phyloP scores from a whole-genome alignment of 2,797 vertebrate species.

The Mastacembelus armatus region DNA sequence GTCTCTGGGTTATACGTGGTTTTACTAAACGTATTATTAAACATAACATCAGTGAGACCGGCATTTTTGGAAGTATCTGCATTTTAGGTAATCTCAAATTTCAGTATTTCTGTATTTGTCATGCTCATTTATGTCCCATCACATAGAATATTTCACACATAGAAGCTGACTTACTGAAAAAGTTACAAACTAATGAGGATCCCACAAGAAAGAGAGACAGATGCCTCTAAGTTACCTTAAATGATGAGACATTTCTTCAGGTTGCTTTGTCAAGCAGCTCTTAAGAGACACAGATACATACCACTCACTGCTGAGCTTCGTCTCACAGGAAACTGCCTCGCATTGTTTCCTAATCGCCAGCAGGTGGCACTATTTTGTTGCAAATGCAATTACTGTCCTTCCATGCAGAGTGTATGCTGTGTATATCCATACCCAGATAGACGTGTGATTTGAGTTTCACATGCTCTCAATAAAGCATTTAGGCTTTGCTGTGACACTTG shows the following conservation, averaged over 20 bases:
- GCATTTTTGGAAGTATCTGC: too few species aligned
- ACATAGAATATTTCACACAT: background rate
- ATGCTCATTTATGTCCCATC: too few species aligned
- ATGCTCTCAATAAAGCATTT: background rate
- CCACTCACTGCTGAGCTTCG: too few species aligned
- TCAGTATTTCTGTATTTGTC: background rate
- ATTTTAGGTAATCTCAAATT: background rate
- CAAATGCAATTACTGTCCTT: background rate
- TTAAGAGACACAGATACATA: too few species aligned
- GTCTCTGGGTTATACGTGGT: background rate
- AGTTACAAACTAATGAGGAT: background rate
- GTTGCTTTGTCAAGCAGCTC: too few species aligned
- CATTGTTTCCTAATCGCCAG: conserved; percentile 79
- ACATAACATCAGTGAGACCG: background rate
- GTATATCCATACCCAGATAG: background rate
- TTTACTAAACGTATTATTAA: conserved; percentile 8
- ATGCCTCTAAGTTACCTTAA: background rate
- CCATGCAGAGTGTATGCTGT: background rate
- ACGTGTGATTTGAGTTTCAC: background rate
- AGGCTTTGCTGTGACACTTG: background rate
- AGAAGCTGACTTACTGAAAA: too few species aligned
- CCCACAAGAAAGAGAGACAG: background rate
- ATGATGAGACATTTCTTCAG: too few species aligned
- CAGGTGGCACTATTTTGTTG: conserved; percentile 78
- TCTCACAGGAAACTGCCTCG: conserved; percentile 3